Evolutionary conservation across 2,113 vertebrate species (phyloP), one percentile per base, ranked within the genome.

Genomic region (Trochalopteron elliotii): DNA sequence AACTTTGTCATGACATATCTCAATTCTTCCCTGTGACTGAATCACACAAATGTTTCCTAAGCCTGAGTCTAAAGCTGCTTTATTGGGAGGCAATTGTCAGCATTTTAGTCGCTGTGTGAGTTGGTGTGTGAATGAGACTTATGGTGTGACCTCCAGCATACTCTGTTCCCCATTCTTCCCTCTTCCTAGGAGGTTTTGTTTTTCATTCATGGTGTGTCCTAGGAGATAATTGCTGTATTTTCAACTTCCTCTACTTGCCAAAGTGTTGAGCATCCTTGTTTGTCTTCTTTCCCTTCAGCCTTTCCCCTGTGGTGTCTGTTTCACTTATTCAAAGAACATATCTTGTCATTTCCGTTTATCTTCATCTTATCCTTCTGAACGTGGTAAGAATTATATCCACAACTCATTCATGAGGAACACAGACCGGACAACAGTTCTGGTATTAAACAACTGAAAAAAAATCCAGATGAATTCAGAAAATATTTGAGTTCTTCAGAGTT

Each of bases 151-250:
- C 92, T 95, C 75, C 80, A 56, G 69, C 33, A 33, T 76, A 56
- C 55, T 81, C 84, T 64, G 19, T 92, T 94, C 83, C 83, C 72
- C 60, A 90, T 96, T 93, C 68, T 94, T 93, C 47, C 65, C 50
- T 83, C 70, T 83, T 96, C 89, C 96, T 88, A 95, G 94, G 87
- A 94, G 92, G 65, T 79, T 94, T 94, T 64, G n/a, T 53, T 81
- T 95, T 92, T 91, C 60, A 89, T 94, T 95, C 86, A 52, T 96
- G 93, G 81, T 88, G 74, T 95, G 94, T 96, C 93, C 94, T 95
- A 94, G 95, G 96, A 97, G 96, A 97, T 98, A 97, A 98, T 97
- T 97, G 97, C 90, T 77, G 82, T 89, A 92, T 97, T 94, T 81
- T 84, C 65, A 31, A 88, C 74, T 94, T 86, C 82, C 53, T 96